Evolutionary conservation across 2,113 vertebrate genomes (phyloP).

Genomic region (Cepphus grylle): DNA sequence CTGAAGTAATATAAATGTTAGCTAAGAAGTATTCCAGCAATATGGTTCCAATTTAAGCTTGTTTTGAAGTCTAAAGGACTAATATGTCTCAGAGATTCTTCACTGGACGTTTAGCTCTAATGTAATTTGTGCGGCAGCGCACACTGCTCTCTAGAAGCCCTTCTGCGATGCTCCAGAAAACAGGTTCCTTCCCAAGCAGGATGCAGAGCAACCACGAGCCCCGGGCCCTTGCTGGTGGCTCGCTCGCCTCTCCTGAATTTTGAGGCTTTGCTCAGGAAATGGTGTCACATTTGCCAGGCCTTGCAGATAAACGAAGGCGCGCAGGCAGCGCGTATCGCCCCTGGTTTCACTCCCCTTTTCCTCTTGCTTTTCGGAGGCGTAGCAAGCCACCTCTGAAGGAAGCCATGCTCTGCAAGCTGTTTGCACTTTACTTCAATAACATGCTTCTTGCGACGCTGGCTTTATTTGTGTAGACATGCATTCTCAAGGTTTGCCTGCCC

Average conservation of each 20-base stretch:
- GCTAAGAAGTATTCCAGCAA: conserved; percentile 79
- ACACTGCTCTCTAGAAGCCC: conserved; percentile 6
- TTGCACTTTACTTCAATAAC: conserved; percentile 69
- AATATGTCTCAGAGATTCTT: conserved; percentile 79
- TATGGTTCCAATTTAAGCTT: conserved; percentile 85
- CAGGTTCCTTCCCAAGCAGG: conserved; percentile 73
- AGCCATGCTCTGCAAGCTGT: conserved; percentile 66
- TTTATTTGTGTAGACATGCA: conserved; percentile 68
- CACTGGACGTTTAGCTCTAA: conserved; percentile 71
- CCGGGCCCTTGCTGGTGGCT: conserved; percentile 68
- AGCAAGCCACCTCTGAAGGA: conserved; percentile 32
- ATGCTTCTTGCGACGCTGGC: conserved; percentile 25
- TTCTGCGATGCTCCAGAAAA: not conserved
- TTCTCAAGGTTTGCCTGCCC: conserved; percentile 59
- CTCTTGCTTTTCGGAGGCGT: not conserved
- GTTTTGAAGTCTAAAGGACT: conserved; percentile 82
- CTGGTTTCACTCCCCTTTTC: conserved; percentile 40
- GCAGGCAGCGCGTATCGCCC: conserved; percentile 70
- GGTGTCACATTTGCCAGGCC: conserved; percentile 75
- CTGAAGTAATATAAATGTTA: conserved; percentile 82
- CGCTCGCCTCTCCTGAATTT: conserved; percentile 72
- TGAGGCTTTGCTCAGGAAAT: conserved; percentile 73
- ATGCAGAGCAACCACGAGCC: conserved; percentile 61
- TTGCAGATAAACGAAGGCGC: conserved; percentile 76
- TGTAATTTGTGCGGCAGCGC: conserved; percentile 66